Evolutionary conservation across 2,888 invertebrate genomes (phyloP).

Genomic region (Helleia helle): DNA sequence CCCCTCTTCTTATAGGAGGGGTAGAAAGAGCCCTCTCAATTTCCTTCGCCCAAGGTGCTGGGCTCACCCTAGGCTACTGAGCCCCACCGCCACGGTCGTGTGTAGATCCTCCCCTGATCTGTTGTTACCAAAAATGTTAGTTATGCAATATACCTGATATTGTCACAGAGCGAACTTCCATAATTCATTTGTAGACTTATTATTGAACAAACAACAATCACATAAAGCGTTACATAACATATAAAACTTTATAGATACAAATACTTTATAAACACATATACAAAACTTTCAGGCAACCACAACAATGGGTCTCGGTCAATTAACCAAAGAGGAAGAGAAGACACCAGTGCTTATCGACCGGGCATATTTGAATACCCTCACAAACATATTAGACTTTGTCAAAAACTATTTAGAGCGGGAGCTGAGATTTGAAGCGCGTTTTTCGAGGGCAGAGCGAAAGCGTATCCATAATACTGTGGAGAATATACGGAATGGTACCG

Average conservation of each 20-base stretch:
- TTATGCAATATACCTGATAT: too few species aligned
- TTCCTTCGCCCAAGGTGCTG: too few species aligned
- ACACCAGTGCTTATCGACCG: conserved; percentile 13
- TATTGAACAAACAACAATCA: too few species aligned
- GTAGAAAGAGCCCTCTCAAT: too few species aligned
- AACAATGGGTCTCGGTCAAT: conserved; percentile 28
- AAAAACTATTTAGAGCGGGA: conserved; percentile 34
- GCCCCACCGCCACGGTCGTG: too few species aligned
- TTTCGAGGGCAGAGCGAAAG: conserved; percentile 30
- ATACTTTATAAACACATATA: too few species aligned
- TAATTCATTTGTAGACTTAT: not conserved
- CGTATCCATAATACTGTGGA: conserved; percentile 29
- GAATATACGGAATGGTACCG: conserved; percentile 16
- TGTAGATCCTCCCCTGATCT: too few species aligned
- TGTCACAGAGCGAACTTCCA: not conserved
- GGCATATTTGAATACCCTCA: conserved; percentile 32
- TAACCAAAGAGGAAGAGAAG: conserved; percentile 6
- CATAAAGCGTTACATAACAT: too few species aligned
- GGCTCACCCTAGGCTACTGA: too few species aligned
- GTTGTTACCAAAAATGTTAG: too few species aligned
- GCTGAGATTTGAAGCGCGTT: conserved; percentile 30
- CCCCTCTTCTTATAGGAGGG: too few species aligned
- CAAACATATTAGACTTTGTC: conserved; percentile 37
- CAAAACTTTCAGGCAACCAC: conserved; percentile 26
- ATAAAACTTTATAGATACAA: too few species aligned